Evolutionary conservation across 2,113 vertebrate species (phyloP).

Genomic region (Mustelus asterias): DNA sequence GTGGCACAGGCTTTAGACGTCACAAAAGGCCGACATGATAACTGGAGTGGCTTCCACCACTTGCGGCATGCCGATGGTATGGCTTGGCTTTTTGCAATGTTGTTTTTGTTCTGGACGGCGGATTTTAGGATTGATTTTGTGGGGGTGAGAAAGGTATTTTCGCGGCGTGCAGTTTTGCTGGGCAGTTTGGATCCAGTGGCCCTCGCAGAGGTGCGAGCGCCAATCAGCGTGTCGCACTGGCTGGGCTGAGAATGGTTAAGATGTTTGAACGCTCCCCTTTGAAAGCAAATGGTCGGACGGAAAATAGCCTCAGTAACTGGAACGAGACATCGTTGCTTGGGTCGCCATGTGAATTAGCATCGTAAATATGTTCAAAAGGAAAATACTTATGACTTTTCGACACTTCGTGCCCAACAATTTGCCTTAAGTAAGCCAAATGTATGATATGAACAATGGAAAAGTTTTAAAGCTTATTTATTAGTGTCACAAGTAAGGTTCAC

Average conservation of each 20-base stretch:
- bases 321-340: background rate
- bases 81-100: background rate
- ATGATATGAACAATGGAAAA: background rate
- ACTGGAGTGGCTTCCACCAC: background rate
- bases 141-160: background rate
- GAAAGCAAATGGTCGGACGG: background rate
- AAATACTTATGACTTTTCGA: background rate
- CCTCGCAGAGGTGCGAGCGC: background rate
- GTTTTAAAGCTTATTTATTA: no score
- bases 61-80: background rate
- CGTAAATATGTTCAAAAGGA: background rate
- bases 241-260: background rate
- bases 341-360: background rate
- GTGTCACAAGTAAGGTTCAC: no score
- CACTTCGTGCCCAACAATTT: background rate
- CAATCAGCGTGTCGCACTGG: background rate
- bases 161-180: background rate
- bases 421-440: background rate
- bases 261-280: background rate
- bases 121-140: background rate
- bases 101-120: background rate
- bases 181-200: background rate
- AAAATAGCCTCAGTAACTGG: background rate
- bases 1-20: background rate
- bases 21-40: background rate